Conservation (phyloP, 2,888 invertebrate species). For the Antheraea yamamai region DNA sequence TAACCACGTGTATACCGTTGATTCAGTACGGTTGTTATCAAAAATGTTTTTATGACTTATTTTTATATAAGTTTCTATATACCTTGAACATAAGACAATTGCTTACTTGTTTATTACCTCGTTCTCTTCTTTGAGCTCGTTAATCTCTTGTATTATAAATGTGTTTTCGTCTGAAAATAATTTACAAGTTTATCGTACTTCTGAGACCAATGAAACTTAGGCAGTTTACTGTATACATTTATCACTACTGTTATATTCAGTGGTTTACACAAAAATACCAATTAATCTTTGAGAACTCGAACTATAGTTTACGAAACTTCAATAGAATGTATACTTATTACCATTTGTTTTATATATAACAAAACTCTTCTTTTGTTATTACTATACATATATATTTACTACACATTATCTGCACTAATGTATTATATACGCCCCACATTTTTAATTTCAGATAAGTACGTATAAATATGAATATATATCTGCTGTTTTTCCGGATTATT, state of each 20-base stretch:
- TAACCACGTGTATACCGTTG: background rate
- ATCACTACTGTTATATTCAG: constrained; percentile 1
- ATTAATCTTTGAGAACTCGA: background rate
- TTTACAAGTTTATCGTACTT: constrained; percentile 18
- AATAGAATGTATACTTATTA: background rate
- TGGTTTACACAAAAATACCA: background rate
- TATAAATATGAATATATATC: too few relatives aligned
- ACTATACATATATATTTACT: too few relatives aligned
- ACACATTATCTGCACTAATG: too few relatives aligned
- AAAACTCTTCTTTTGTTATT: too few relatives aligned
- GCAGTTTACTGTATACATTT: constrained; percentile 4
- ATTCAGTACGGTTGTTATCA: background rate
- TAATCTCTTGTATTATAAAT: constrained; percentile 22
- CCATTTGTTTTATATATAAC: background rate
- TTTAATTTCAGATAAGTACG: too few relatives aligned
- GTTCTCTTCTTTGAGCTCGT: constrained; percentile 17
- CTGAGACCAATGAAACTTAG: constrained; percentile 12
- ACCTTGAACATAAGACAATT: background rate
- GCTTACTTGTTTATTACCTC: constrained; percentile 13
- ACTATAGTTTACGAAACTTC: background rate
- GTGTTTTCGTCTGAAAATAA: constrained; percentile 25
- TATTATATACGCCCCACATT: too few relatives aligned
- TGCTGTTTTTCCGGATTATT: too few relatives aligned
- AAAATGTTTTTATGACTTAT: background rate
- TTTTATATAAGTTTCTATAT: background rate